Percentiles rank a stretch among this genome's conserved stretches.
These are phyloP conservation scores for Agriotes lineatus DNA, from an alignment of 2,888 invertebrate species.

Conservation along the genomic window DNA sequence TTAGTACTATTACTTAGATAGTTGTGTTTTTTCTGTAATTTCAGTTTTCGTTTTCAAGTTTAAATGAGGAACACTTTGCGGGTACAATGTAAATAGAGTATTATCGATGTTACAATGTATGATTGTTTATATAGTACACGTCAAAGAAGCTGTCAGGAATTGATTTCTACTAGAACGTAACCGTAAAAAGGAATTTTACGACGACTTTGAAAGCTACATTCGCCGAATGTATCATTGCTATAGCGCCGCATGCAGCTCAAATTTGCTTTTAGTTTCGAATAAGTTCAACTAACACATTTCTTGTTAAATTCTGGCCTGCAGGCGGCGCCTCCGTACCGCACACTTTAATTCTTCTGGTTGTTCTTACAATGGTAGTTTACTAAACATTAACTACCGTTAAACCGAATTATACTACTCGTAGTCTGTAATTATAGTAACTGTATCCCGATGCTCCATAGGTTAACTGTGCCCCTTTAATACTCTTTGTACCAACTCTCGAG, in stretches of 20 bases:
- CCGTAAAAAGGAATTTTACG: slow-evolving; percentile 2
- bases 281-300: too few relatives aligned
- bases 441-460: not conserved
- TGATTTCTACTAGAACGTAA: slow-evolving; percentile 44
- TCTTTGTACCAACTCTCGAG: not conserved
- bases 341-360: not conserved
- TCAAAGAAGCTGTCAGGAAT: slow-evolving; percentile 51
- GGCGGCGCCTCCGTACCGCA: not conserved
- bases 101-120: slow-evolving; percentile 23
- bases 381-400: not conserved
- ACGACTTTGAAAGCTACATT: slow-evolving; percentile 32
- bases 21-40: not conserved
- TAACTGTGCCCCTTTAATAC: slow-evolving; percentile 3
- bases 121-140: slow-evolving; percentile 17
- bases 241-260: not conserved
- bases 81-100: slow-evolving; percentile 47
- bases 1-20: not conserved
- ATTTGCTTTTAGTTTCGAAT: not conserved
- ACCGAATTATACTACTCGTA: slow-evolving; percentile 3
- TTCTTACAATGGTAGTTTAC: not conserved
- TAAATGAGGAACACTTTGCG: slow-evolving; percentile 40
- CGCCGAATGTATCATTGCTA: slow-evolving; percentile 34
- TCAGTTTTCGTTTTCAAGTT: slow-evolving; percentile 2
- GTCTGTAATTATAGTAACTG: slow-evolving; percentile 1
- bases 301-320: not conserved